Conservation (phyloP, 2,888 invertebrate species). For the Lycocerus yunnanus region DNA sequence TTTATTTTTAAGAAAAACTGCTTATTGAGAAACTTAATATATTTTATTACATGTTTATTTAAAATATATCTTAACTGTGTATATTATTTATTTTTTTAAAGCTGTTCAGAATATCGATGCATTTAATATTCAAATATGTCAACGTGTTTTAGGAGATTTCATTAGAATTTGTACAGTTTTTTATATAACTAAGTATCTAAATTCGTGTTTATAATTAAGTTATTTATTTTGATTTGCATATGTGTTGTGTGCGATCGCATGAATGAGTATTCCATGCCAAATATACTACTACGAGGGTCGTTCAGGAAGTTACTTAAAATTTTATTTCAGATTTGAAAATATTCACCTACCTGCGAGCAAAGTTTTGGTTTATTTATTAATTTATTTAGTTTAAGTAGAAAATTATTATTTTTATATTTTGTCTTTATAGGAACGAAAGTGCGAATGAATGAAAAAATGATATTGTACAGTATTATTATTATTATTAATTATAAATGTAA, state of each 20-base stretch:
- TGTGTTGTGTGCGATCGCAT: constrained; percentile 19
- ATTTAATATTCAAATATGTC: constrained; percentile 9
- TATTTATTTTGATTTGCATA: constrained; percentile 40
- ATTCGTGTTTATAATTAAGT: constrained; percentile 41
- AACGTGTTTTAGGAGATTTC: constrained; percentile 21
- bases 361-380: background rate
- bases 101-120: constrained; percentile 2
- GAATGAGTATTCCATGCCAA: constrained; percentile 27
- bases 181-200: constrained; percentile 29
- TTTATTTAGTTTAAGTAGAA: constrained; percentile 7
- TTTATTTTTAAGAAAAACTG: background rate
- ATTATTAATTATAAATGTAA: constrained; percentile 27
- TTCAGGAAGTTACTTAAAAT: background rate
- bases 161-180: constrained; percentile 38
- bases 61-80: background rate
- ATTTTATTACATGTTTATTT: background rate
- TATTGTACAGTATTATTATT: constrained; percentile 53
- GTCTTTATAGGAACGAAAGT: background rate
- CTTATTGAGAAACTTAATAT: background rate
- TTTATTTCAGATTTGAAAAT: background rate
- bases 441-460: constrained; percentile 24
- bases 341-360: background rate
- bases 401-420: background rate
- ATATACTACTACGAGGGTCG: constrained; percentile 9
- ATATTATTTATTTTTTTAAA: background rate